Base-by-base conservation (phyloP, 2,888 invertebrate genomes). In the Crocallis elinguaria region DNA sequence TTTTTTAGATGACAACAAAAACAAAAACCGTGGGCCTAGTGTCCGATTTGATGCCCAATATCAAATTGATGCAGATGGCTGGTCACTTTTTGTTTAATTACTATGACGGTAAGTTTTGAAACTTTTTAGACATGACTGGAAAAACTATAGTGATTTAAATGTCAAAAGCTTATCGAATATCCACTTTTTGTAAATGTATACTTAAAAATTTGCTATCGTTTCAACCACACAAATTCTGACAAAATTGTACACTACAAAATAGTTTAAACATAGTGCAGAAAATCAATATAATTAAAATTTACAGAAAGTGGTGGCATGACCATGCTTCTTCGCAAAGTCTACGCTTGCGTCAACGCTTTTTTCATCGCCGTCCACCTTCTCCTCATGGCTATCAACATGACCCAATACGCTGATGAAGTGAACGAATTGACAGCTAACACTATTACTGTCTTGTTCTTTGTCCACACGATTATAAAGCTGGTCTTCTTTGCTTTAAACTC, bases 81-180 rank as follows among this genome's bases (percentile, higher is more conserved):
- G 97, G 97, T 2, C 95, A 96, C 72, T 97, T 96, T 71, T 92
- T 97, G 77, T 95, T 96, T 77, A 95, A 95, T 75, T 97, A 96
- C 71, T 93, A 95, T 58, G 92, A 93, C 14, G 95, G 95, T 86
- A 86, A 87, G 67, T 39, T 12, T 33, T 21, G 33, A 32, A 17
- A 35, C n/a, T 8, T 13, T 14, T 7, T 32, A 32, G 0, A 7
- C 32, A 32, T 25, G n/a, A n/a, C n/a, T n/a, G n/a, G 9, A 25
- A 4, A 25, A 8, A 25, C 8, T 1, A 27, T 9, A 9, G n/a
- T n/a, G 5, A 5, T 4, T n/a, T n/a, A 9, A 27, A n/a, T 27
- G 11, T n/a, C 11, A 27, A n/a, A 27, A 27, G 27, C 27, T n/a
- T 7, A 7, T 2, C 11, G 3, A 11, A n/a, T 9, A 27, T 11